Evolutionary conservation across 2,797 vertebrate species (phyloP).

Genomic region (Furcifer pardalis): DNA sequence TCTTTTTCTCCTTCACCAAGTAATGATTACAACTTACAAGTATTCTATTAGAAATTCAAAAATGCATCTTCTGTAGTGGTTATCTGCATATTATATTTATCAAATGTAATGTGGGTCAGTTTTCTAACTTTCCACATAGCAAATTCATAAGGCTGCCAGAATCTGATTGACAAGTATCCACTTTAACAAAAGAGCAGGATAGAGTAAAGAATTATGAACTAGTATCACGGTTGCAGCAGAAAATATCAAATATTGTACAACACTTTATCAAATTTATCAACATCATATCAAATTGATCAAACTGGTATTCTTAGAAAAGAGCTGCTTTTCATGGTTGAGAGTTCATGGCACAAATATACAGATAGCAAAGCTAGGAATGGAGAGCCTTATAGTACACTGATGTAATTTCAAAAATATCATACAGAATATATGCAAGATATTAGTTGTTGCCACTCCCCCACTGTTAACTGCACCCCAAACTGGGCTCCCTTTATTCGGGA

Average conservation of each 20-base stretch:
- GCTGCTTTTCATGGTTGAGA: slow-evolving; percentile 34
- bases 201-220: not conserved
- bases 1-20: not conserved
- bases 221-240: not conserved
- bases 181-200: not conserved
- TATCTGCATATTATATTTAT: not conserved
- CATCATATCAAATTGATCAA: not conserved
- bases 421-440: not conserved
- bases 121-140: not conserved
- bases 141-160: not conserved
- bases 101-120: no score
- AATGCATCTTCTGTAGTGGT: not conserved
- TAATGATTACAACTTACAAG: not conserved
- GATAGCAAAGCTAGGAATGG: not conserved
- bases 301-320: slow-evolving; percentile 26
- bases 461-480: no score
- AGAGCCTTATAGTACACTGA: not conserved
- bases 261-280: not conserved
- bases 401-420: slow-evolving; percentile 36
- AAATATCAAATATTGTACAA: not conserved
- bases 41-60: not conserved
- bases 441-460: no score
- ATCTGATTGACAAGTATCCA: not conserved
- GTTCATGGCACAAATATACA: slow-evolving; percentile 19
- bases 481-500: no score